A percentile compares a stretch with the other conserved stretches of the same genome.
Conservation (phyloP, 2,113 vertebrate species). For the Burhinus oedicnemus region DNA sequence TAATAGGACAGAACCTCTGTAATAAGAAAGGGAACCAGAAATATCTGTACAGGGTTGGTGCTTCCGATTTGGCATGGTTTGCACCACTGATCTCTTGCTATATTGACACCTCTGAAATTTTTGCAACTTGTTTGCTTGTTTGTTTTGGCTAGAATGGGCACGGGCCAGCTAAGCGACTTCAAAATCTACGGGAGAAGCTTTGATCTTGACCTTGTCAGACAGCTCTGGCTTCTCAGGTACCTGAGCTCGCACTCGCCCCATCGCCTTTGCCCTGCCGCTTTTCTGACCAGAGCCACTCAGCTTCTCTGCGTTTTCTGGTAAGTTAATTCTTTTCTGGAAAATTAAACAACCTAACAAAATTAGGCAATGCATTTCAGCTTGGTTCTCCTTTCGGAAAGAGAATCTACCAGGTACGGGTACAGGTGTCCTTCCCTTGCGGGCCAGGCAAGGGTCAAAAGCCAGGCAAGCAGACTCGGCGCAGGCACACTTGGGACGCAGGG, state of each 20-base stretch:
- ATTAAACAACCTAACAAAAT: background rate
- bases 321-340: background rate
- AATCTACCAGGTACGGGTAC: background rate
- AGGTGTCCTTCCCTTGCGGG: background rate
- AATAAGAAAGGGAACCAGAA: background rate
- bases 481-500: background rate
- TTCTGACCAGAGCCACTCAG: background rate
- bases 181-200: background rate
- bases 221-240: background rate
- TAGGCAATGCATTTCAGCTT: background rate
- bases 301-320: background rate
- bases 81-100: accelerated
- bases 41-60: accelerated
- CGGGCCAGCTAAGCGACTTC: background rate
- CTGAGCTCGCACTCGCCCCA: accelerated
- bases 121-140: too few relatives aligned
- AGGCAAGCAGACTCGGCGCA: background rate
- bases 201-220: background rate
- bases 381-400: background rate
- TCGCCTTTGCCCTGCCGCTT: background rate
- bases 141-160: background rate
- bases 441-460: background rate
- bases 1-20: background rate
- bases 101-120: too few relatives aligned
- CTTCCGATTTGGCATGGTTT: too few relatives aligned